A percentile compares a stretch with the other conserved stretches of the same genome.
phyloP scores from a whole-genome alignment of 2,888 invertebrate genomes.

The Acanthosepion esculentum region DNA sequence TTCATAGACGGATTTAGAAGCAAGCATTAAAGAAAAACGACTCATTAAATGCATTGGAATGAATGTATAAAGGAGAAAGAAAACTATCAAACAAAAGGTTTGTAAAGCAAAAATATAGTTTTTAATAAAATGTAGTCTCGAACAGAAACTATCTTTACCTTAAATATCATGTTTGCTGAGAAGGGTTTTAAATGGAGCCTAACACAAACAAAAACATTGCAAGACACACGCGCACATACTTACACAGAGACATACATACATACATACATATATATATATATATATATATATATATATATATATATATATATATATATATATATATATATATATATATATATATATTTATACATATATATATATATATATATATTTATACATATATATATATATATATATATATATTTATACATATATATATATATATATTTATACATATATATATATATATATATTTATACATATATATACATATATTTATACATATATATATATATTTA shows the following conservation, averaged over 20 bases:
- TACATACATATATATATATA: not conserved
- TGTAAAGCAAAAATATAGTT: not conserved
- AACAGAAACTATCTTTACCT: not conserved
- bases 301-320: not conserved
- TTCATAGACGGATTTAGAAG: not conserved
- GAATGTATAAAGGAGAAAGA: not conserved
- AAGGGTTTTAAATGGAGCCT: too few relatives aligned
- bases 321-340: not conserved
- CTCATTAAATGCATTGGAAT: not conserved
- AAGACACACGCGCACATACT: too few relatives aligned
- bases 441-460: not conserved
- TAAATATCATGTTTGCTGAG: not conserved
- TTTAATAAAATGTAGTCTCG: not conserved
- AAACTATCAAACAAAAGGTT: not conserved
- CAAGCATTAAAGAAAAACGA: not conserved
- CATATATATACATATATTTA: not conserved
- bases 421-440: not conserved
- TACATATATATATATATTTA: not conserved
- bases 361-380: not conserved
- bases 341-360: not conserved
- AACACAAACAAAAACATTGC: too few relatives aligned
- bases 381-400: not conserved
- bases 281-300: not conserved
- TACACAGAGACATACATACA: not conserved
- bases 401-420: not conserved